These are phyloP conservation scores for Phataginus tricuspis DNA, from an alignment of 2,797 vertebrate species.

Conservation along the genomic window DNA sequence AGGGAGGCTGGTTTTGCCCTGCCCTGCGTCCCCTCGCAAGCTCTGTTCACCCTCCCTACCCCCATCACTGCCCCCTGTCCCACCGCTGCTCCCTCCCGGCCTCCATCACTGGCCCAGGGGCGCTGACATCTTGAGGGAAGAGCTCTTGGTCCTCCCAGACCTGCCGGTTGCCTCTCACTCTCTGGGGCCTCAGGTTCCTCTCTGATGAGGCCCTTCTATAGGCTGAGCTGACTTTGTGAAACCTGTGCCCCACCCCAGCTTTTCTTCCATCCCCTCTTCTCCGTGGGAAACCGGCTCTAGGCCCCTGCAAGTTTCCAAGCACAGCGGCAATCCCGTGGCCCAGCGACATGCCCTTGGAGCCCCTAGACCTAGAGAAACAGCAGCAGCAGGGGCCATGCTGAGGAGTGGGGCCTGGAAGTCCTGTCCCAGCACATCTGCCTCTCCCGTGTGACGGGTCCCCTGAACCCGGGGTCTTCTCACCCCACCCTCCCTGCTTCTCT, in stretches of 20 bases:
- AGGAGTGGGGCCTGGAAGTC: neutral
- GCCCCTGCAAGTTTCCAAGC: neutral
- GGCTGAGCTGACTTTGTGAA: neutral
- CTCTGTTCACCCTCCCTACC: constrained; percentile 32
- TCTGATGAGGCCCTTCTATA: neutral
- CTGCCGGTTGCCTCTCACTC: neutral
- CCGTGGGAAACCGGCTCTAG: neutral
- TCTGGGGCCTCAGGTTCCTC: neutral
- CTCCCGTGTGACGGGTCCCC: neutral
- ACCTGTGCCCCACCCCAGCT: neutral
- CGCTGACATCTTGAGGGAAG: neutral
- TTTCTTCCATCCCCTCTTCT: neutral
- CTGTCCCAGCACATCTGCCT: neutral
- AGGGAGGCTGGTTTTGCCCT: constrained; percentile 70
- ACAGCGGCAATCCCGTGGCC: neutral
- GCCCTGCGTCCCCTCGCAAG: constrained; percentile 67
- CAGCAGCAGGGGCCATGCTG: neutral
- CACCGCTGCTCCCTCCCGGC: neutral
- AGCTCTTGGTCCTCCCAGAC: neutral
- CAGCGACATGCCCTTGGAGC: neutral
- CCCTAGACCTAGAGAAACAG: neutral
- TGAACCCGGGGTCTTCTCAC: neutral
- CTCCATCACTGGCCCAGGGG: constrained; percentile 17
- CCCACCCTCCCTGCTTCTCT: neutral
- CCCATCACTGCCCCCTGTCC: neutral